Conservation (phyloP, 2,113 vertebrate species). For the Lutjanus erythropterus region DNA sequence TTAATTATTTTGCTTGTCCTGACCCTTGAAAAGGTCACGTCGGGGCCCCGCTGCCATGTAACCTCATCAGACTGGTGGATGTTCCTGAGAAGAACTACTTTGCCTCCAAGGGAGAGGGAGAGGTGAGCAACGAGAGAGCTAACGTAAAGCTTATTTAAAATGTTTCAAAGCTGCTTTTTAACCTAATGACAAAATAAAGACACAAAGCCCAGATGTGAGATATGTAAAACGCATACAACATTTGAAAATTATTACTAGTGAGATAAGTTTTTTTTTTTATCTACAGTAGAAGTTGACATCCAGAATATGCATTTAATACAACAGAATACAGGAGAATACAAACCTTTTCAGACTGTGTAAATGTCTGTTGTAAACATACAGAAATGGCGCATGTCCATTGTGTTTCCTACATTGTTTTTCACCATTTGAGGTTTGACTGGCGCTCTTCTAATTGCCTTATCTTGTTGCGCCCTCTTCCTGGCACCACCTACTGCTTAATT, state of each 20-base stretch:
- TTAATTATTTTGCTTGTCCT: neutral
- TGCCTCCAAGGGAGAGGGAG: conserved; percentile 94
- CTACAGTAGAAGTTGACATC: neutral
- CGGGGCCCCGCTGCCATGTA: conserved; percentile 96
- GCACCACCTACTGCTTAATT: too few species aligned
- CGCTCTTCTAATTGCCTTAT: too few species aligned
- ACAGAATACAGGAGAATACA: neutral
- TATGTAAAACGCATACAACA: neutral
- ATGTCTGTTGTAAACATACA: too few species aligned
- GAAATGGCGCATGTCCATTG: too few species aligned
- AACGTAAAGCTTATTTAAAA: neutral
- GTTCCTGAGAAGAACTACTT: conserved; percentile 98
- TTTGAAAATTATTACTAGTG: neutral
- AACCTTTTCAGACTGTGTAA: neutral
- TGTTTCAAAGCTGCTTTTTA: neutral
- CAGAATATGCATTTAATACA: neutral
- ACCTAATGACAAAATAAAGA: neutral
- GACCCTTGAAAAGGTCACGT: conserved; percentile 89
- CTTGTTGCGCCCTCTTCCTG: too few species aligned
- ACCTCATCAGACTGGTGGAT: conserved; percentile 94
- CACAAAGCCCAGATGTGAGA: neutral
- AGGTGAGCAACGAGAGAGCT: conserved; percentile 83
- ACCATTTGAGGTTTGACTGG: too few species aligned
- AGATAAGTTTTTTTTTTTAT: neutral
- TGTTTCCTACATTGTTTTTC: too few species aligned